A percentile compares a stretch with the other conserved stretches of the same genome.
These are phyloP conservation scores for Platalea minor DNA, from an alignment of 2,797 vertebrate genomes.

Conservation along the genomic window DNA sequence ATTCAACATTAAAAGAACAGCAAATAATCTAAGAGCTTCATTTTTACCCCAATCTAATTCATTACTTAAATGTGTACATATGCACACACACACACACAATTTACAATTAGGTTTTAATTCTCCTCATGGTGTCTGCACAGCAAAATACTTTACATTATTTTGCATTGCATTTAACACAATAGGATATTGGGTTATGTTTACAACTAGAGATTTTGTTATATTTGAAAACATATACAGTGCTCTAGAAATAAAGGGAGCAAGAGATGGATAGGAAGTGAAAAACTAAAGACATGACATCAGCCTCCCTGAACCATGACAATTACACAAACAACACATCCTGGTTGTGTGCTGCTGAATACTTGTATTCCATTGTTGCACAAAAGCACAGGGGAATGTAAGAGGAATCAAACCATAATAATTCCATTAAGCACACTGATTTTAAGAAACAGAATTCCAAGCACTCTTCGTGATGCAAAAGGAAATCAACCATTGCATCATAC, in stretches of 20 bases:
- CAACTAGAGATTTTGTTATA: not conserved
- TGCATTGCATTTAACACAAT: not conserved
- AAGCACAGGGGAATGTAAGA: not conserved
- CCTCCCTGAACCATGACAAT: not conserved
- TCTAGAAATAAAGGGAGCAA: not conserved
- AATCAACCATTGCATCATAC: not conserved
- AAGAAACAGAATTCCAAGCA: not conserved
- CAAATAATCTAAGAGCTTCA: not conserved
- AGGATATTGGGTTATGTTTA: not conserved
- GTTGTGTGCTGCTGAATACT: not conserved
- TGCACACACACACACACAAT: not conserved
- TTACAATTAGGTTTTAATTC: not conserved
- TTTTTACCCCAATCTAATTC: not conserved
- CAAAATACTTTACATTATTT: not conserved
- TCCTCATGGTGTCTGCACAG: not conserved
- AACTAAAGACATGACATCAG: not conserved
- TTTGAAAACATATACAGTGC: not conserved
- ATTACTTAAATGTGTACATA: not conserved
- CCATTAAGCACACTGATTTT: not conserved
- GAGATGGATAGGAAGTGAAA: not conserved
- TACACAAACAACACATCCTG: not conserved
- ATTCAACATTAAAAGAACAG: not conserved
- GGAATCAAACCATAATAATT: not conserved
- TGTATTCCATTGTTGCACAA: not conserved
- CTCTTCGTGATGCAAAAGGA: not conserved